Conservation (phyloP, 2,797 vertebrate species). For the Epinephelus awoara region DNA sequence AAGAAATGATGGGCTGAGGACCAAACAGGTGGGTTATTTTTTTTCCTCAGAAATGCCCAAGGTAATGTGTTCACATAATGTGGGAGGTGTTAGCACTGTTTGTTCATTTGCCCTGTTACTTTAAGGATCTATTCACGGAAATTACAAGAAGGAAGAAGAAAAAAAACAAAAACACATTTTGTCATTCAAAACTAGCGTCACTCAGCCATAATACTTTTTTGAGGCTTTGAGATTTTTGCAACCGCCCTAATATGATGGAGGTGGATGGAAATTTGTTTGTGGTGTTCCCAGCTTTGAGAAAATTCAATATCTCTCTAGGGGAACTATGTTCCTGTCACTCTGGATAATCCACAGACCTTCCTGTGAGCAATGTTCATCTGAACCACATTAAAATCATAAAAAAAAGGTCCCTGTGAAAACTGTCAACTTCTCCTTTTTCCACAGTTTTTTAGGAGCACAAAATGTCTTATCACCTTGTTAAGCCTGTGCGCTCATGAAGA, state of each 20-base stretch:
- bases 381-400: background rate
- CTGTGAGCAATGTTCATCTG: background rate
- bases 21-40: constrained; percentile 1
- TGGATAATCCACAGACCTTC: background rate
- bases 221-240: background rate
- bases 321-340: background rate
- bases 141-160: background rate
- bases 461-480: constrained; percentile 19
- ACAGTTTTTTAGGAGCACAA: background rate
- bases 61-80: background rate
- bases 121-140: constrained; percentile 1
- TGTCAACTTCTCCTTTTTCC: background rate
- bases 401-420: background rate
- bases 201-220: background rate
- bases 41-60: constrained; percentile 29
- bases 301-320: background rate
- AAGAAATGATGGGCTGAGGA: constrained; percentile 14
- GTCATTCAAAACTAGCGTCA: background rate
- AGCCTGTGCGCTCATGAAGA: constrained; percentile 24
- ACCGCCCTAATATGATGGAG: background rate
- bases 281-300: background rate
- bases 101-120: background rate
- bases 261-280: background rate
- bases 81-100: background rate
- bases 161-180: background rate